Evolutionary conservation across 92 coral and sea anemone genomes (phyloP).

Genomic region (Epizoanthus rinbou): DNA sequence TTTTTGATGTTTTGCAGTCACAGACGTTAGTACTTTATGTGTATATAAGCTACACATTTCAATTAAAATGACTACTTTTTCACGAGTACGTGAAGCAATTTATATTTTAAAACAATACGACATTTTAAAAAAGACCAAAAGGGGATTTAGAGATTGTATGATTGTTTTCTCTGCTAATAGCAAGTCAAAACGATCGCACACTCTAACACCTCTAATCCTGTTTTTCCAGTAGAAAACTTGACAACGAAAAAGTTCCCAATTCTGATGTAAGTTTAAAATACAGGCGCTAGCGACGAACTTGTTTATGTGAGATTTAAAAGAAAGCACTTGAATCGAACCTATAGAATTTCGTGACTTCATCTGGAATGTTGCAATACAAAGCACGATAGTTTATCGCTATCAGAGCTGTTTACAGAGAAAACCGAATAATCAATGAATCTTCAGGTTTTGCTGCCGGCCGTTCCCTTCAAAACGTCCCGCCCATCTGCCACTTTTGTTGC

Average conservation of each 20-base stretch:
- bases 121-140: conserved; percentile 21
- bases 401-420: conserved; percentile 7
- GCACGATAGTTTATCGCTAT: not conserved
- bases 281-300: not conserved
- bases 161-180: not conserved
- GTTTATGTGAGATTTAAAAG: not conserved
- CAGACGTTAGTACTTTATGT: too few relatives aligned
- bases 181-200: not conserved
- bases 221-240: conserved; percentile 5
- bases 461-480: conserved; percentile 14
- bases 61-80: not conserved
- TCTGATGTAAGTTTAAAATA: too few relatives aligned
- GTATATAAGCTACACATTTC: too few relatives aligned
- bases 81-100: conserved; percentile 15
- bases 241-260: not conserved
- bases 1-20: too few relatives aligned
- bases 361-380: conserved; percentile 1
- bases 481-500: conserved; percentile 43
- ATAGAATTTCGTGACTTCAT: conserved; percentile 3
- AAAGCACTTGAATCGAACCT: conserved; percentile 7
- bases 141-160: not conserved
- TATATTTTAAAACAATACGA: conserved; percentile 5
- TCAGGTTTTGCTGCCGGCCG: not conserved
- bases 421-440: conserved; percentile 11
- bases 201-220: not conserved